Conservation (phyloP, 2,888 invertebrate species). For the Aphidoletes aphidimyza region DNA sequence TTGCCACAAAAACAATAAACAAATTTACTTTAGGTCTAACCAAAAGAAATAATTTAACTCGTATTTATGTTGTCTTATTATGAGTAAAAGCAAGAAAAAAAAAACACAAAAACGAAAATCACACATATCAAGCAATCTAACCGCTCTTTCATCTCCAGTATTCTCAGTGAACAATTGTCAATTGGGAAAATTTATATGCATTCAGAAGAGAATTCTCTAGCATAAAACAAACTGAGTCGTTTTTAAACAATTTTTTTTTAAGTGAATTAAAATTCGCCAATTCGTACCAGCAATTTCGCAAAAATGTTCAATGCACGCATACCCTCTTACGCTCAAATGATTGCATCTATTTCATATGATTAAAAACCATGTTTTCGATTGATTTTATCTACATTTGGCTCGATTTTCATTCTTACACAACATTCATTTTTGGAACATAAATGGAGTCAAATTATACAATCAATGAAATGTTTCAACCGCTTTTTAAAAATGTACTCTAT, state of each 20-base stretch:
- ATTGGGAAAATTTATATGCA: too few species aligned
- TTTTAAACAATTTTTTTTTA: too few species aligned
- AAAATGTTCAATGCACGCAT: conserved; percentile 20
- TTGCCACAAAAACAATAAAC: background rate
- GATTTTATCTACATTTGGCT: background rate
- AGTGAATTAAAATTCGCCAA: background rate
- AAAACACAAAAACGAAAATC: conserved; percentile 50
- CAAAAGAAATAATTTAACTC: too few species aligned
- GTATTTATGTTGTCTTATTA: background rate
- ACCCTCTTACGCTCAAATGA: background rate
- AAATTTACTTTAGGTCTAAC: too few species aligned
- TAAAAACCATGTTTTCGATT: too few species aligned
- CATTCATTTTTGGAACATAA: background rate
- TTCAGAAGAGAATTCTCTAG: too few species aligned
- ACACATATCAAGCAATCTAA: conserved; percentile 51
- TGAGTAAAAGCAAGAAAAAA: conserved; percentile 18
- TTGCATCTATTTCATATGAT: background rate
- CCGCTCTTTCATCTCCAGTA: conserved; percentile 17
- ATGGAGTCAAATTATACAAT: too few species aligned
- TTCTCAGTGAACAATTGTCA: background rate
- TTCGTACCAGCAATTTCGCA: background rate
- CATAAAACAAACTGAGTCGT: too few species aligned
- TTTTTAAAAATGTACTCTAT: too few species aligned
- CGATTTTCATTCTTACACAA: background rate
- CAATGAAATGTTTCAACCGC: too few species aligned